These are phyloP conservation scores for Vombatus ursinus DNA, from an alignment of 2,113 vertebrate genomes.

Conservation along the genomic window DNA sequence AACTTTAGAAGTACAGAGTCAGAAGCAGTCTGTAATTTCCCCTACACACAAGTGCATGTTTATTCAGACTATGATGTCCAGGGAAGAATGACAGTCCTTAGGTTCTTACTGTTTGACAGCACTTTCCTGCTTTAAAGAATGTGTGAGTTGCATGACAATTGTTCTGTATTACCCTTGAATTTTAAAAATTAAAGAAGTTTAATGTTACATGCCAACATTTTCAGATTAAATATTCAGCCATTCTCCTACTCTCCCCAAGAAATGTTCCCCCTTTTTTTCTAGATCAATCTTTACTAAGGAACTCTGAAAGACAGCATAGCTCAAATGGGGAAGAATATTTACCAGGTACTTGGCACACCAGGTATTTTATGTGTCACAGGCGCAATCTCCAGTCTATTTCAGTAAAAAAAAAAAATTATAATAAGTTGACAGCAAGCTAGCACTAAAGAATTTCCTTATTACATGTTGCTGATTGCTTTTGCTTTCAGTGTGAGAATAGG, in stretches of 20 bases:
- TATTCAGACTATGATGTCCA: neutral
- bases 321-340: slow-evolving; percentile 56
- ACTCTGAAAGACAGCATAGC: neutral
- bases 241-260: neutral
- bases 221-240: neutral
- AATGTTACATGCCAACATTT: neutral
- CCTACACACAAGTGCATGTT: neutral
- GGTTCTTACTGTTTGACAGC: neutral
- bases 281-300: slow-evolving; percentile 1
- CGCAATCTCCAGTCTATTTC: slow-evolving; percentile 38
- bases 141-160: neutral
- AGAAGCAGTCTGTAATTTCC: neutral
- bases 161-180: slow-evolving; percentile 7
- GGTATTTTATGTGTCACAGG: slow-evolving; percentile 25
- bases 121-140: neutral
- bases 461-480: slow-evolving; percentile 52
- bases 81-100: neutral
- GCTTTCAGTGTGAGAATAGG: slow-evolving; percentile 43
- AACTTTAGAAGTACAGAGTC: neutral
- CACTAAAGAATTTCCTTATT: slow-evolving; percentile 38
- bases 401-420: slow-evolving; percentile 27
- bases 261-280: neutral
- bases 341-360: neutral
- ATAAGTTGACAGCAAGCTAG: slow-evolving; percentile 3
- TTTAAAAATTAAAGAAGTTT: neutral